Conservation (phyloP, 2,888 invertebrate species). For the Sacculina carcini region DNA sequence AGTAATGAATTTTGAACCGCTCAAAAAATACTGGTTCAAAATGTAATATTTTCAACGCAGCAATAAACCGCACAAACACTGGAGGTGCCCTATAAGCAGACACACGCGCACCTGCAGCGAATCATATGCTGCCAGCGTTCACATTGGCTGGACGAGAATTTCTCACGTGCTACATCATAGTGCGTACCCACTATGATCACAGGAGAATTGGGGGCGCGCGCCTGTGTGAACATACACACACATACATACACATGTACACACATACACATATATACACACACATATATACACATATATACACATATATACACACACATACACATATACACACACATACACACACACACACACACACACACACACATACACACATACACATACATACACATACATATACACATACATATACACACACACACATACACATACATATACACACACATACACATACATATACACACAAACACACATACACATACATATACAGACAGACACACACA, state of each 20-base stretch:
- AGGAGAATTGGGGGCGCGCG: constrained; percentile 82
- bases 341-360: no score
- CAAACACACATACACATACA: no score
- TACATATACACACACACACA: constrained; percentile 1
- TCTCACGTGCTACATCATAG: constrained; percentile 53
- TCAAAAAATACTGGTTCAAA: no score
- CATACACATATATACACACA: constrained; percentile 6
- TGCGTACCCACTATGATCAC: constrained; percentile 91
- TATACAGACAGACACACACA: no score
- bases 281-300: neutral
- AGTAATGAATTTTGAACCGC: no score
- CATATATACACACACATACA: neutral
- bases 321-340: constrained; percentile 14
- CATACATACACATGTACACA: constrained; percentile 16
- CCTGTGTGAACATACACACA: constrained; percentile 25
- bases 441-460: constrained; percentile 4
- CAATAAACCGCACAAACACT: no score
- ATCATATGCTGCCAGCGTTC: constrained; percentile 50
- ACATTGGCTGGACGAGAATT: constrained; percentile 27
- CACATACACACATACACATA: no score
- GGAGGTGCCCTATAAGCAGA: neutral
- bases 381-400: no score
- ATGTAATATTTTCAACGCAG: no score
- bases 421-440: constrained; percentile 16
- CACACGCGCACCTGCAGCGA: constrained; percentile 6